Evolutionary conservation across 2,888 invertebrate species (phyloP).

Genomic region (Suillia variegata): DNA sequence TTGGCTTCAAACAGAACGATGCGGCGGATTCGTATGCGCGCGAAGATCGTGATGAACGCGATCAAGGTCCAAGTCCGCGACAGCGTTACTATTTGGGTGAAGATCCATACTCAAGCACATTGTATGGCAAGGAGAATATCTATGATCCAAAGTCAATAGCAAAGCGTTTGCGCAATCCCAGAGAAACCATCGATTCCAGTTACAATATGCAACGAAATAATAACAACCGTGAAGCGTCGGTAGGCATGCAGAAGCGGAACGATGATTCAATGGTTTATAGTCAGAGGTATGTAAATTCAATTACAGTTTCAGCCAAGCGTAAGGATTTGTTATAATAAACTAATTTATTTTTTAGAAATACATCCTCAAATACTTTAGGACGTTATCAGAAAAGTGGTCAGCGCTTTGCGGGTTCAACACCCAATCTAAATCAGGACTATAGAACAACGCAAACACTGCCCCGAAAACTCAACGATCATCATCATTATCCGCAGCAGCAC

Average conservation of each 20-base stretch:
- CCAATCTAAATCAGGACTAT: slow-evolving; percentile 58
- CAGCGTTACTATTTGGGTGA: slow-evolving; percentile 85
- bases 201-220: slow-evolving; percentile 23
- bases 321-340: too few species aligned
- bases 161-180: slow-evolving; percentile 52
- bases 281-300: slow-evolving; percentile 20
- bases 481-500: slow-evolving; percentile 25
- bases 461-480: slow-evolving; percentile 64
- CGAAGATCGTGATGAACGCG: slow-evolving; percentile 42
- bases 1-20: slow-evolving; percentile 11
- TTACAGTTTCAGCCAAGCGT: too few species aligned
- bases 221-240: slow-evolving; percentile 21
- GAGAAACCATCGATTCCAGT: slow-evolving; percentile 12
- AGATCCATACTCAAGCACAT: slow-evolving; percentile 82
- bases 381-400: slow-evolving; percentile 83
- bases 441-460: slow-evolving; percentile 79
- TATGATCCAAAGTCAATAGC: slow-evolving; percentile 67
- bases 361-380: slow-evolving; percentile 72
- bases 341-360: too few species aligned
- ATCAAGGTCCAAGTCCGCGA: slow-evolving; percentile 64
- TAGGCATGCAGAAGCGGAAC: too few species aligned
- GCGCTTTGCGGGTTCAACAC: slow-evolving; percentile 69
- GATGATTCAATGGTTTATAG: too few species aligned
- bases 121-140: slow-evolving; percentile 84
- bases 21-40: slow-evolving; percentile 32